phyloP scores from a whole-genome alignment of 2,797 vertebrate species.

The Vultur gryphus region DNA sequence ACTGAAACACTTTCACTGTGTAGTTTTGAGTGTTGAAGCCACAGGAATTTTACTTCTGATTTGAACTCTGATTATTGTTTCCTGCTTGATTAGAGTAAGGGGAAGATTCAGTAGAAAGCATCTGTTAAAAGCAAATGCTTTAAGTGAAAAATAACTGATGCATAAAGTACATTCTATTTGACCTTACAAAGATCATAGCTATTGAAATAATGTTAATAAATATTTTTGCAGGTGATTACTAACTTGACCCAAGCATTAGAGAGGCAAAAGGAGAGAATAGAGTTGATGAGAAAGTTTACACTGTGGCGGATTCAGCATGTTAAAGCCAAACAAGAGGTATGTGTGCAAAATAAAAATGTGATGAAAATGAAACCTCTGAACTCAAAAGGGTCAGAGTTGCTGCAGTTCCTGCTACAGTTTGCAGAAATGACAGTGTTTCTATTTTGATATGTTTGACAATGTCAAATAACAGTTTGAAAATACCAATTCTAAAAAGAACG shows the following conservation, averaged over 20 bases:
- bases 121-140: neutral
- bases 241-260: conserved; percentile 85
- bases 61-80: neutral
- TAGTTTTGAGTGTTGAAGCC: neutral
- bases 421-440: neutral
- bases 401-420: neutral
- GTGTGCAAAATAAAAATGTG: neutral
- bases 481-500: rapidly evolving
- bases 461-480: neutral
- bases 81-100: neutral
- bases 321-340: conserved; percentile 83
- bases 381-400: neutral
- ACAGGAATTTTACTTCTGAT: neutral
- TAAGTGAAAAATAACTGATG: neutral
- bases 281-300: conserved; percentile 87
- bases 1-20: too few relatives aligned
- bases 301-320: conserved; percentile 85
- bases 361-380: neutral
- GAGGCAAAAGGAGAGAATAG: conserved; percentile 86
- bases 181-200: neutral
- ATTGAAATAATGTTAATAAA: neutral
- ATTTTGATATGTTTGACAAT: neutral
- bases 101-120: neutral
- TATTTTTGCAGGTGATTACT: conserved; percentile 81
- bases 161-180: neutral